These are phyloP conservation scores for Eulithis testata DNA, from an alignment of 2,888 invertebrate species.

Conservation along the genomic window DNA sequence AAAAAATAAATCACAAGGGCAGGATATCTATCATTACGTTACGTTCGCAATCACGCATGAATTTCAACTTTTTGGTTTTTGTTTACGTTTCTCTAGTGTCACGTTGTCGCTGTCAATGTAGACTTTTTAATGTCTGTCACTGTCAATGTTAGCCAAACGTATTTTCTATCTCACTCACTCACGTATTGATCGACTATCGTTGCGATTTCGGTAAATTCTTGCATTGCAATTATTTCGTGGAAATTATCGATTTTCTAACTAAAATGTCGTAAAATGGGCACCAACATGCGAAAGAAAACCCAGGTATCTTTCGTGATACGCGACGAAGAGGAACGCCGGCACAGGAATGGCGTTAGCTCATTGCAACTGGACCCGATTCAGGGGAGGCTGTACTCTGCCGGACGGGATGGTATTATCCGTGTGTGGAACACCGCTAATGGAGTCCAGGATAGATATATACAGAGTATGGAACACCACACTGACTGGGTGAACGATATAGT, in stretches of 20 bases:
- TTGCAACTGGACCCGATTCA: slow-evolving; percentile 95
- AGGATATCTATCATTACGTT: too few relatives aligned
- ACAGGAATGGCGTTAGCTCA: slow-evolving; percentile 98
- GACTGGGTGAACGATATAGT: slow-evolving; percentile 99
- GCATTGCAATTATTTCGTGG: slow-evolving; percentile 27
- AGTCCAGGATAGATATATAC: slow-evolving; percentile 88
- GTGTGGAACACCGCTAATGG: slow-evolving; percentile 91
- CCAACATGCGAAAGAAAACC: slow-evolving; percentile 82
- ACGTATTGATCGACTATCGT: slow-evolving; percentile 1
- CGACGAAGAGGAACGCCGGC: slow-evolving; percentile 96
- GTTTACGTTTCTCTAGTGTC: too few relatives aligned
- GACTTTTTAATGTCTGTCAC: too few relatives aligned
- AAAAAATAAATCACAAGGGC: too few relatives aligned
- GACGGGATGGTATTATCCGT: slow-evolving; percentile 98
- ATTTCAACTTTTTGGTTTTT: too few relatives aligned
- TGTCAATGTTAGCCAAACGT: too few relatives aligned
- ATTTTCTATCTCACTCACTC: neutral
- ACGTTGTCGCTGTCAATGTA: too few relatives aligned
- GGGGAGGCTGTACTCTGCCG: slow-evolving; percentile 97
- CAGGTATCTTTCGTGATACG: slow-evolving; percentile 99
- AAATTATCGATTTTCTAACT: slow-evolving; percentile 58
- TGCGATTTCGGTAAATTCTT: slow-evolving; percentile 11
- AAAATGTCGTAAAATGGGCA: slow-evolving; percentile 83
- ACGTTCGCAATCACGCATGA: too few relatives aligned
- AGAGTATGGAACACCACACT: slow-evolving; percentile 99